Evolutionary conservation across 2,113 vertebrate species (phyloP).

Genomic region (Salvelinus namaycush): DNA sequence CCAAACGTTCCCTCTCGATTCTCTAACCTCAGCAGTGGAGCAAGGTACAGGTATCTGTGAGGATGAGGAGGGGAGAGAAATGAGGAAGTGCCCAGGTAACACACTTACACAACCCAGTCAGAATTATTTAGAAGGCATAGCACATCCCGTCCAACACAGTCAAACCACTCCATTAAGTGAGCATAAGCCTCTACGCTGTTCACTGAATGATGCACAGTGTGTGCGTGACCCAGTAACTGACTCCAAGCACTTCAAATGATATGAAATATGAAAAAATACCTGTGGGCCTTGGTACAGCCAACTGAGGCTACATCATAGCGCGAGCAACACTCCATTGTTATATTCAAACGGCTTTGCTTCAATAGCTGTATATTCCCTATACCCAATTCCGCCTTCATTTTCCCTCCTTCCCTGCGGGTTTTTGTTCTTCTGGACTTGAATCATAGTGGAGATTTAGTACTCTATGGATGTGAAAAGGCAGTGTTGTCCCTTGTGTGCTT

Average conservation of each 20-base stretch:
- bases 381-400: background rate
- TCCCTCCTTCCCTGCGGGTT: background rate
- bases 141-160: too few relatives aligned
- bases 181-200: too few relatives aligned
- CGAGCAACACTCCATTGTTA: background rate
- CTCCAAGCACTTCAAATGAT: too few relatives aligned
- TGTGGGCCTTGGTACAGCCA: background rate
- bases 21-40: background rate
- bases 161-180: too few relatives aligned
- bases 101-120: too few relatives aligned
- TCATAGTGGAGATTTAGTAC: slow-evolving; percentile 71
- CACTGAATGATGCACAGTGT: too few relatives aligned
- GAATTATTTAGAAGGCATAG: background rate
- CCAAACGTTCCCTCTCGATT: background rate
- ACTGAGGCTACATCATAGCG: background rate
- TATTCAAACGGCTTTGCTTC: background rate
- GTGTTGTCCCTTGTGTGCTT: slow-evolving; percentile 60
- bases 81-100: too few relatives aligned
- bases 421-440: slow-evolving; percentile 40
- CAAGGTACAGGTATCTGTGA: too few relatives aligned
- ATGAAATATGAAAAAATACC: slow-evolving; percentile 9
- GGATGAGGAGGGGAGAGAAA: too few relatives aligned
- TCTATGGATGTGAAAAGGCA: slow-evolving; percentile 63
- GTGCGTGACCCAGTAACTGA: too few relatives aligned
- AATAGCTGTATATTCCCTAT: slow-evolving; percentile 27